phyloP scores from a whole-genome alignment of 1,140 invertebrate species.

The Drosophila asahinai region DNA sequence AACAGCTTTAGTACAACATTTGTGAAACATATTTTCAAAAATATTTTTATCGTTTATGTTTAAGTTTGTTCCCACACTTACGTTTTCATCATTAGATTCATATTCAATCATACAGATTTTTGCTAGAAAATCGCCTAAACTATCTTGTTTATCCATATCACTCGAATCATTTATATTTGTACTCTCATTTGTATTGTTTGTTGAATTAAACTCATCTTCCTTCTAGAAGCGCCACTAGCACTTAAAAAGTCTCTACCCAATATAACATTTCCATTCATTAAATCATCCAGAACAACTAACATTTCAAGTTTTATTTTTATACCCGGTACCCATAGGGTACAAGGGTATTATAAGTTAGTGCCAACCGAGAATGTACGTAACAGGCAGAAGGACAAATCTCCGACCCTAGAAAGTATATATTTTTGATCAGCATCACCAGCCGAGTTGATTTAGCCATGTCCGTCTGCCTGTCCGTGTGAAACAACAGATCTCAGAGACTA shows the following conservation, averaged over 20 bases:
- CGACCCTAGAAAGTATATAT: too few relatives aligned
- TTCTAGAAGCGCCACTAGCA: neutral
- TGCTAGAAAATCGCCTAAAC: neutral
- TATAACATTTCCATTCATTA: neutral
- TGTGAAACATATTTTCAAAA: neutral
- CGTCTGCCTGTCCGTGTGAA: too few relatives aligned
- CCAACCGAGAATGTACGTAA: too few relatives aligned
- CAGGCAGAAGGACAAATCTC: too few relatives aligned
- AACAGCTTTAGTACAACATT: neutral
- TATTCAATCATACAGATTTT: neutral
- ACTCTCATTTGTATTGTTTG: neutral
- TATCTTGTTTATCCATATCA: neutral
- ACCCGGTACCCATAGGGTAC: too few relatives aligned
- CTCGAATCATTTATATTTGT: neutral
- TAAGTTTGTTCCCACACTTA: neutral
- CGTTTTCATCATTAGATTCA: neutral
- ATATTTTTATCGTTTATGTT: neutral
- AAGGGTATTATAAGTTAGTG: too few relatives aligned
- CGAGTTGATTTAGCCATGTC: too few relatives aligned
- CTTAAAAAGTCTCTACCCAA: neutral
- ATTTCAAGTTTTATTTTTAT: slow-evolving; percentile 2
- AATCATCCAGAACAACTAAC: neutral
- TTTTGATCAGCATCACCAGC: too few relatives aligned
- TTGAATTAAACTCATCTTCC: neutral
- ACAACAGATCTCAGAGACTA: too few relatives aligned